Base-by-base conservation (phyloP, 2,113 vertebrate genomes). In the Cebus imitator region DNA sequence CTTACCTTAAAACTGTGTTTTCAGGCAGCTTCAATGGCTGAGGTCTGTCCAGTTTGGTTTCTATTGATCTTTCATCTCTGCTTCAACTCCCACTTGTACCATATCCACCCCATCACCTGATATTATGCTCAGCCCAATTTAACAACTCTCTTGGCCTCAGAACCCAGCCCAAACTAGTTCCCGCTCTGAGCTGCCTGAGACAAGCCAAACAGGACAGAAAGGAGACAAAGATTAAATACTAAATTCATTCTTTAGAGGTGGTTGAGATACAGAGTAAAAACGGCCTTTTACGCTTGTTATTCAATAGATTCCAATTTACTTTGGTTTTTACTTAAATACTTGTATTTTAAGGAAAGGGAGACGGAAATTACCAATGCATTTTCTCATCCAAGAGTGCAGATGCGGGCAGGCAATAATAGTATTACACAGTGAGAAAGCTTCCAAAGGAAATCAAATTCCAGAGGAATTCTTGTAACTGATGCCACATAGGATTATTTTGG, bases 1-100 rank as follows among this genome's bases (percentile, higher is more conserved):
- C 21, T 95, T 91, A 81, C 48, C 48, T 85, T 97, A 58, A 58
- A 87, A 81, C 13, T 82, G 82, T 43, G 18, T 37, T 75, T 78
- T 92, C 90, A 88, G 40, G 5, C n/a, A 75, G 20, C 45, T 88
- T 78, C 45, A 20, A 87, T 17, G 20, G 52, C 21, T 66, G 78
- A n/a, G 0, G 21, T 90, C 64, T 91, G 16, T 58, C 8, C 50
- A 43, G 21, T 43, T 50, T 48, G 43, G 35, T n/a, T 96, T 82
- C 45, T 37, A 37, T 1, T 48, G 57, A 90, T 11, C 40, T 79
- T 85, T 75, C 32, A 50, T 40, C 75, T 86, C 40, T 61, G 43
- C 64, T 95, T 73, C 68, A 80, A 25, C 55, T 79, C 32, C 23
- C 8, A 79, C 27, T 87, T 55, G n/a, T 27, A 21, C 57, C 43